These are phyloP conservation scores for Drosophila mayri DNA, from an alignment of 1,140 invertebrate genomes.

Conservation along the genomic window DNA sequence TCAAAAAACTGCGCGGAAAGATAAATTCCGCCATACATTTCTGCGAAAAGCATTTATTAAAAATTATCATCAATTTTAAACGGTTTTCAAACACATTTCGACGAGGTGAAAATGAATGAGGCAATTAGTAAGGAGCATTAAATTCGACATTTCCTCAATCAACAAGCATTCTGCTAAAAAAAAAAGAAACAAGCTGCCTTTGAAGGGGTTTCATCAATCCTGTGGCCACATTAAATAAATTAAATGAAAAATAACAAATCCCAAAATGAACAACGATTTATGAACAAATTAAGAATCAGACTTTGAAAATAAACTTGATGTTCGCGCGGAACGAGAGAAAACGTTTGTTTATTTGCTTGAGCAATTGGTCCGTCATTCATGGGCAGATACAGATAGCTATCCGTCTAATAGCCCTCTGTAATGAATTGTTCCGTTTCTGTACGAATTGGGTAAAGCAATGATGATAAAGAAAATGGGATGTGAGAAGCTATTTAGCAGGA, in stretches of 20 bases:
- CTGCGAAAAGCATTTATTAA: conserved; percentile 53
- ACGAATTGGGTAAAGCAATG: not conserved
- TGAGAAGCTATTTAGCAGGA: conserved; percentile 1
- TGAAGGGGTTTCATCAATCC: conserved; percentile 75
- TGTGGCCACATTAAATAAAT: conserved; percentile 68
- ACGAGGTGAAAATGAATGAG: conserved; percentile 46
- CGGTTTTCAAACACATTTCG: conserved; percentile 67
- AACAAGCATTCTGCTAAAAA: conserved; percentile 23
- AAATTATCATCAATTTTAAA: conserved; percentile 76
- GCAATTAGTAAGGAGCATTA: conserved; percentile 63
- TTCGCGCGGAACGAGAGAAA: conserved; percentile 27
- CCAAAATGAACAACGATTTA: conserved; percentile 74
- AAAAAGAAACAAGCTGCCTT: conserved; percentile 30
- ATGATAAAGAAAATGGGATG: conserved; percentile 5
- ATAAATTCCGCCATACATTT: conserved; percentile 20
- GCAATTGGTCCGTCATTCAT: conserved; percentile 75
- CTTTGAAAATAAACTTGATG: conserved; percentile 66
- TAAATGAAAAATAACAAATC: conserved; percentile 71
- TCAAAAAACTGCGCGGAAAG: not conserved
- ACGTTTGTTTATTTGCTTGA: conserved; percentile 81
- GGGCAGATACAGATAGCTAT: conserved; percentile 56
- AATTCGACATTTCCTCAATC: conserved; percentile 77
- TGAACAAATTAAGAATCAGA: conserved; percentile 74
- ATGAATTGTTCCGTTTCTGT: conserved; percentile 71
- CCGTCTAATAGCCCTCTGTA: conserved; percentile 62